A percentile compares a stretch with the other conserved stretches of the same genome.
Conservation (phyloP, 30 jellyfish, hydroid and myxozoan species). For the Turritopsis rubra region DNA sequence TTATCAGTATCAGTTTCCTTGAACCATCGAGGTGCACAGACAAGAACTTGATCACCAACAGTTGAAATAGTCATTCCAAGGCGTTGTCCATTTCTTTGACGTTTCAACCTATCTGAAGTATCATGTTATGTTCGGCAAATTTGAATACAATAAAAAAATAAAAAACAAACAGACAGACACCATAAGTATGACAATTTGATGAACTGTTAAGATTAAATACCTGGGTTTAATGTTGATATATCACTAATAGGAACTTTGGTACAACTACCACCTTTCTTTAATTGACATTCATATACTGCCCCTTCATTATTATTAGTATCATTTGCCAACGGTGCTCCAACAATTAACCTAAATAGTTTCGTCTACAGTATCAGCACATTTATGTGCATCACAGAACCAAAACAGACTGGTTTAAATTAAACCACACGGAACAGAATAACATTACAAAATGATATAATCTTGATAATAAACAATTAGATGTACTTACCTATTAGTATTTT, state of each 20-base stretch:
- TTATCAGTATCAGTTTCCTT: background rate
- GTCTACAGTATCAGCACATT: background rate
- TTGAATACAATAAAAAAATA: too few species aligned
- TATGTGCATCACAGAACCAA: too few species aligned
- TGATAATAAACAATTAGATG: background rate
- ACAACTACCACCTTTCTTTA: conserved; percentile 2
- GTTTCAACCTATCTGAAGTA: background rate
- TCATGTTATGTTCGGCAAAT: too few species aligned
- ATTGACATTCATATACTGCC: conserved; percentile 28
- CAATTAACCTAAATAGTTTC: background rate
- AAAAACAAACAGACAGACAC: too few species aligned
- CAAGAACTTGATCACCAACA: background rate
- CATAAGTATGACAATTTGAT: too few species aligned
- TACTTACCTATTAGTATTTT: conserved; percentile 3
- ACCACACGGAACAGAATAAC: background rate
- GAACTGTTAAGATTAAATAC: background rate
- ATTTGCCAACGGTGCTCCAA: conserved; percentile 9
- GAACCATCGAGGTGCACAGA: conserved; percentile 34
- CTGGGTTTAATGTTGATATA: background rate
- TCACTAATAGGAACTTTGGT: background rate
- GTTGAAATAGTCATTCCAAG: conserved; percentile 22
- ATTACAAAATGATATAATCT: too few species aligned
- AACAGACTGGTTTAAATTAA: too few species aligned
- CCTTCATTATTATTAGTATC: conserved; percentile 15
- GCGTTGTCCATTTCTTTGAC: conserved; percentile 14